Evolutionary conservation across 2,888 invertebrate genomes (phyloP).

Genomic region (Acanthococcus lagerstroemiae): DNA sequence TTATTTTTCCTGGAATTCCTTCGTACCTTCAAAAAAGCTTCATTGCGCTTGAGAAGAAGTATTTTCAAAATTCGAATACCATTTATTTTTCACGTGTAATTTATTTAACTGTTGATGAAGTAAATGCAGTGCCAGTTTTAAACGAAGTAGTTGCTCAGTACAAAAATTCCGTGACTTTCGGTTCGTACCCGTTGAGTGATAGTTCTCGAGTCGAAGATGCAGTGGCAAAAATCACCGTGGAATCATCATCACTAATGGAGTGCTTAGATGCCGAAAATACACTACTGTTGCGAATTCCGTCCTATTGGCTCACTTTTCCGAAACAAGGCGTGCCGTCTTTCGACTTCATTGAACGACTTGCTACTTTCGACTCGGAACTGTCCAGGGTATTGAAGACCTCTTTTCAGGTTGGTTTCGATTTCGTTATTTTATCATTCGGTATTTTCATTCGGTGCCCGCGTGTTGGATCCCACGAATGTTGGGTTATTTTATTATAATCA

Average conservation of each 20-base stretch:
- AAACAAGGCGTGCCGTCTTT: conserved; percentile 34
- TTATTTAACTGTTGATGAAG: conserved; percentile 40
- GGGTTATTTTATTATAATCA: no score
- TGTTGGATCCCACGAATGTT: no score
- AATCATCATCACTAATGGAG: conserved; percentile 42
- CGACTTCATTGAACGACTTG: conserved; percentile 6
- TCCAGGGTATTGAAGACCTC: background rate
- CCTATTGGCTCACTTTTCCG: conserved; percentile 41
- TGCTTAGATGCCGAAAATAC: conserved; percentile 42
- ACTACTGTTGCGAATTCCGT: conserved; percentile 41
- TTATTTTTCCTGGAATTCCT: conserved; percentile 55
- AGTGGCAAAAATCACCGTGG: conserved; percentile 46
- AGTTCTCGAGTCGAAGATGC: conserved; percentile 44
- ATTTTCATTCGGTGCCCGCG: background rate
- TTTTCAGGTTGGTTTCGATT: no score
- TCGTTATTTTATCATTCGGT: background rate
- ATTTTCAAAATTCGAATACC: conserved; percentile 40
- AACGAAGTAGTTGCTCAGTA: conserved; percentile 45
- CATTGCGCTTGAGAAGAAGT: conserved; percentile 33
- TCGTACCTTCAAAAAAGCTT: conserved; percentile 35
- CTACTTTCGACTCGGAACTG: background rate
- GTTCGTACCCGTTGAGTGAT: conserved; percentile 49
- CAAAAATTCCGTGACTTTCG: conserved; percentile 45
- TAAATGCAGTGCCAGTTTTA: conserved; percentile 41
- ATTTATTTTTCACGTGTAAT: conserved; percentile 36